Evolutionary conservation across 2,113 vertebrate genomes (phyloP), one percentile per base, ranked within the genome.

Genomic region (Murina feae): DNA sequence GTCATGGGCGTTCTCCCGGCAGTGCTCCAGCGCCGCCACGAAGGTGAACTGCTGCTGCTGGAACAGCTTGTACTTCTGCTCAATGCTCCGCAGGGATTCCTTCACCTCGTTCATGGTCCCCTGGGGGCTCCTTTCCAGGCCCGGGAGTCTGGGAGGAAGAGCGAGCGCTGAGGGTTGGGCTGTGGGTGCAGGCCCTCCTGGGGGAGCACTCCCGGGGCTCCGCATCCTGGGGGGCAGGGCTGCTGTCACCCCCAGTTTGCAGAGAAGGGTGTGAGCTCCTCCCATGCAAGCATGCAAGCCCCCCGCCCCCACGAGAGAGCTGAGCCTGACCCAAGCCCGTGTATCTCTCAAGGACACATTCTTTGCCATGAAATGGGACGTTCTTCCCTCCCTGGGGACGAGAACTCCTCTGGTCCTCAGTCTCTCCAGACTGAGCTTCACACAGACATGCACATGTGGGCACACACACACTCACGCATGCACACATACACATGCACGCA

Each of bases 31-130:
- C 0, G 98, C 99, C 0, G 86, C 82, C 0, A 98, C 97, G 55
- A 99, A 99, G 0, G 98, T 98, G n/a, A 99, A 98, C 94, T 99
- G 99, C 91, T 99, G 99, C 95, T 99, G 99, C 83, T 96, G 97
- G 93, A 99, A 98, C 69, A 98, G 95, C 86, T 95, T 98, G 94
- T 97, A 98, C 28, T 95, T 98, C 91, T 98, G 97, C 55, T 99
- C 97, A 4, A 97, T 87, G 65, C 12, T 47, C 4, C 95, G 94
- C 0, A 99, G 97, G 12, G 79, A 81, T 18, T 98, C 97, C 74
- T 98, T 98, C 23, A 96, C 94, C 81, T 98, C 98, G 0, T 98
- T 97, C 98, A 99, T 98, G 13, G 92, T 96, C 37, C 0, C 65
- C 20, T 0, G 0, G 37, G 37, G 0, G 30, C 20, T 35, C 93